Base-by-base conservation (phyloP, 2,888 invertebrate species). In the Metacarcinus magister region DNA sequence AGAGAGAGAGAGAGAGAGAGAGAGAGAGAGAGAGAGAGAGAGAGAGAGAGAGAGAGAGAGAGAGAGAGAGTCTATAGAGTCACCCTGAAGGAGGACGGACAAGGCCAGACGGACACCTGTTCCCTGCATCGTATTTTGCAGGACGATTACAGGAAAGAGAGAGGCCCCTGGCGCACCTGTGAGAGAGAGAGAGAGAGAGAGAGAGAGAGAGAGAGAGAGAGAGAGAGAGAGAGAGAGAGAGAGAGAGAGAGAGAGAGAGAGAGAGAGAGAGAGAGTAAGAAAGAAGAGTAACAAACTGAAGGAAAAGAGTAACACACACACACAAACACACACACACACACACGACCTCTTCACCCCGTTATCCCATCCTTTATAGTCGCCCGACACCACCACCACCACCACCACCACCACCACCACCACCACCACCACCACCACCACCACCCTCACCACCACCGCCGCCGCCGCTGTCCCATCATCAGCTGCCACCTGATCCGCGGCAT, bases 111-210 rank as follows among this genome's bases (percentile, higher is more conserved):
- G 32, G 82, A 82, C 82, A 82, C 23, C 67, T 67, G 67, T 67
- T 67, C 67, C n/a, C 67, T 67, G 67, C 67, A 67, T 67, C 67
- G 67, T 67, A 67, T 67, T 67, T 67, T 16, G 67, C 67, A 67
- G 67, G 67, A 67, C 67, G 23, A 67, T 67, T 67, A 23, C 19
- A 67, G 67, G 67, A 67, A 67, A 67, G 67, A 67, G 67, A 67
- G 67, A 67, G 67, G 67, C 67, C 67, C 5, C 67, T 67, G 67
- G 67, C 67, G 67, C n/a, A 67, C 5, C 67, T 1, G 0, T 16
- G 23, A 67, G 67, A 67, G 67, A 67, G 82, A 82, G 32, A 82
- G 32, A 82, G 32, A 23, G 19, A 28, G 32, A 82, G 32, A 32
- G 82, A 82, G 32, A 82, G 32, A 32, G 82, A 82, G 28, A 32